These are phyloP conservation scores for Artibeus lituratus DNA, from an alignment of 2,797 vertebrate genomes.

Conservation along the genomic window DNA sequence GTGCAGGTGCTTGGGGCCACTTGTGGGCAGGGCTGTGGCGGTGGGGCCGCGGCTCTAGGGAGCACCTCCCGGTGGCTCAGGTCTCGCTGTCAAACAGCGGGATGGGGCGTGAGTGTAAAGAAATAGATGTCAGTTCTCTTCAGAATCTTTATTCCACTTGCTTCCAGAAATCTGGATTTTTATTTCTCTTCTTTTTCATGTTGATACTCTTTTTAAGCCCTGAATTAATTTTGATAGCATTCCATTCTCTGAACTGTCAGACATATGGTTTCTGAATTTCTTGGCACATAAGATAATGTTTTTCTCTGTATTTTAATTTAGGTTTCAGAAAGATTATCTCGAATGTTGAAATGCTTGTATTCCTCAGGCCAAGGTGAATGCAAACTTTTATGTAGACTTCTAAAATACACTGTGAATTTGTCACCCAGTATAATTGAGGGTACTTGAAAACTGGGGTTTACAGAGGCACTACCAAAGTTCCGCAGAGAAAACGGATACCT, in stretches of 20 bases:
- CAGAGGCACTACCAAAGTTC: background rate
- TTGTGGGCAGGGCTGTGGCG: background rate
- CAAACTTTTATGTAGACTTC: background rate
- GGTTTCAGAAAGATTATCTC: constrained; percentile 14
- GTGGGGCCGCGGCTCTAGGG: too few species aligned
- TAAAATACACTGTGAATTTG: constrained; percentile 14
- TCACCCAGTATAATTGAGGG: constrained; percentile 29
- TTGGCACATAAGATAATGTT: background rate
- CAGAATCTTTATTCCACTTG: background rate
- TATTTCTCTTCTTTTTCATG: background rate
- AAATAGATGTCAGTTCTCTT: background rate
- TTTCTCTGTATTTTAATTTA: constrained; percentile 28
- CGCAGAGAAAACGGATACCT: background rate
- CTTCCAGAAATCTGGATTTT: background rate
- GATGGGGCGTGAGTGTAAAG: background rate
- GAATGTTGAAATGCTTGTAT: constrained; percentile 35
- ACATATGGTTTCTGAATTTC: constrained; percentile 26
- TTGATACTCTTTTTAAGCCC: background rate
- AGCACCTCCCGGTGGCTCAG: background rate
- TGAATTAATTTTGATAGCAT: background rate
- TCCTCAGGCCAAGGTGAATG: constrained; percentile 22
- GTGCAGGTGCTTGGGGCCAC: background rate
- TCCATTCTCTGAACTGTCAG: background rate
- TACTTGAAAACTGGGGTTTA: constrained; percentile 14
- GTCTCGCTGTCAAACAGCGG: background rate